Evolutionary conservation across 2,888 invertebrate genomes (phyloP).

Genomic region (Eumacrocentrus americanus): DNA sequence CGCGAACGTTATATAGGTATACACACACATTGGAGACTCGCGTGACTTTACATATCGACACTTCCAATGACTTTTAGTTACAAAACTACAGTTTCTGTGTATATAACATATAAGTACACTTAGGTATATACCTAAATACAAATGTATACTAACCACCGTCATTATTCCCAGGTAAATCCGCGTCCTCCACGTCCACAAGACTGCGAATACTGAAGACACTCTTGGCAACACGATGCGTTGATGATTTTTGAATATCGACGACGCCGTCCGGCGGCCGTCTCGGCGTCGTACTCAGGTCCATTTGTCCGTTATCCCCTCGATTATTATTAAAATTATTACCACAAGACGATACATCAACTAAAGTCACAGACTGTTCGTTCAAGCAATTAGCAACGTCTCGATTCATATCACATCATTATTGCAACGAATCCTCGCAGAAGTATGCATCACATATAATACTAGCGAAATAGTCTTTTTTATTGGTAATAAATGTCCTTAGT

Average conservation of each 20-base stretch:
- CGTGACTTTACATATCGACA: conserved; percentile 27
- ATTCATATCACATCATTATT: conserved; percentile 9
- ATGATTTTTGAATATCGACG: conserved; percentile 60
- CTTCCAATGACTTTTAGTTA: conserved; percentile 12
- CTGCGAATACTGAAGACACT: conserved; percentile 68
- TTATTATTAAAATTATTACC: too few relatives aligned
- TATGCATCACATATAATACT: too few relatives aligned
- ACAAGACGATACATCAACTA: conserved; percentile 7
- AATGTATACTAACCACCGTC: conserved; percentile 35
- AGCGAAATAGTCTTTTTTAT: not conserved
- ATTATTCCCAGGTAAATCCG: conserved; percentile 41
- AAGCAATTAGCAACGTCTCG: not conserved
- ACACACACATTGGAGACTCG: conserved; percentile 30
- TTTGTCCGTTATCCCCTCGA: conserved; percentile 41
- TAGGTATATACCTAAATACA: not conserved
- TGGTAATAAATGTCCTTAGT: not conserved
- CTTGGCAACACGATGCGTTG: conserved; percentile 62
- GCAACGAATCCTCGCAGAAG: not conserved
- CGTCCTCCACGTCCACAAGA: conserved; percentile 65
- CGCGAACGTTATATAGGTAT: conserved; percentile 18
- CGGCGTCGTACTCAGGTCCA: conserved; percentile 64
- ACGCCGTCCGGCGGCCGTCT: conserved; percentile 56
- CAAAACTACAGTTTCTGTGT: not conserved
- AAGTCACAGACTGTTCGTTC: not conserved
- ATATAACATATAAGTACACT: not conserved